Evolutionary conservation across 2,888 invertebrate species (phyloP).

Genomic region (Lagria hirta): DNA sequence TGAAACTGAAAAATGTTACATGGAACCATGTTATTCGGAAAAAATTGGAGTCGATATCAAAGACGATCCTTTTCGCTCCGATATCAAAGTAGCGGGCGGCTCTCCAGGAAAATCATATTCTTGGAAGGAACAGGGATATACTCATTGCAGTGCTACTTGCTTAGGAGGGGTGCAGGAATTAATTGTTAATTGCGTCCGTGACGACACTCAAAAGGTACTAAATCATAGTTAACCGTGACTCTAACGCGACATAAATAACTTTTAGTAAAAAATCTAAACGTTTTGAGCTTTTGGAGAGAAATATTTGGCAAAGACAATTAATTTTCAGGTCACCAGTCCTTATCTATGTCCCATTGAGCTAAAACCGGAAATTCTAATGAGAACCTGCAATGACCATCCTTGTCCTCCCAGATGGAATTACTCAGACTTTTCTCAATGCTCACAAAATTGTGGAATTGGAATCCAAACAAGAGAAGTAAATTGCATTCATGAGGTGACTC

Average conservation of each 20-base stretch:
- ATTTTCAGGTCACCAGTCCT: constrained; percentile 85
- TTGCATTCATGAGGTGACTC: constrained; percentile 83
- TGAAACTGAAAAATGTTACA: constrained; percentile 77
- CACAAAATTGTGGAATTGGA: constrained; percentile 92
- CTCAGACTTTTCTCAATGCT: constrained; percentile 86
- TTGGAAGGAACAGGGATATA: constrained; percentile 88
- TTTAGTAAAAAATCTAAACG: too few species aligned
- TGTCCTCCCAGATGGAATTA: constrained; percentile 95
- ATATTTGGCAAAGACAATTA: too few species aligned
- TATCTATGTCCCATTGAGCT: constrained; percentile 84
- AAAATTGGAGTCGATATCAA: constrained; percentile 56
- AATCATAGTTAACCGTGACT: too few species aligned
- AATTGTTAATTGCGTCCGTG: constrained; percentile 84
- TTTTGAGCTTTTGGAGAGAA: too few species aligned
- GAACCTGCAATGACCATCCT: constrained; percentile 92
- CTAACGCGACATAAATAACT: too few species aligned
- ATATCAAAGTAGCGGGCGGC: constrained; percentile 39
- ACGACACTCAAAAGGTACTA: constrained; percentile 82
- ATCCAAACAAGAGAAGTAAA: constrained; percentile 87
- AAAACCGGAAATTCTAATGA: constrained; percentile 84
- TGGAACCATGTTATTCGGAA: constrained; percentile 70
- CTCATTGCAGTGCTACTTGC: constrained; percentile 92
- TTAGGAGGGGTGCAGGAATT: constrained; percentile 86
- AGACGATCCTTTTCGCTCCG: constrained; percentile 51
- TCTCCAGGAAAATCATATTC: constrained; percentile 77